phyloP scores from a whole-genome alignment of 2,888 invertebrate genomes.

The Drosophila emarginata region DNA sequence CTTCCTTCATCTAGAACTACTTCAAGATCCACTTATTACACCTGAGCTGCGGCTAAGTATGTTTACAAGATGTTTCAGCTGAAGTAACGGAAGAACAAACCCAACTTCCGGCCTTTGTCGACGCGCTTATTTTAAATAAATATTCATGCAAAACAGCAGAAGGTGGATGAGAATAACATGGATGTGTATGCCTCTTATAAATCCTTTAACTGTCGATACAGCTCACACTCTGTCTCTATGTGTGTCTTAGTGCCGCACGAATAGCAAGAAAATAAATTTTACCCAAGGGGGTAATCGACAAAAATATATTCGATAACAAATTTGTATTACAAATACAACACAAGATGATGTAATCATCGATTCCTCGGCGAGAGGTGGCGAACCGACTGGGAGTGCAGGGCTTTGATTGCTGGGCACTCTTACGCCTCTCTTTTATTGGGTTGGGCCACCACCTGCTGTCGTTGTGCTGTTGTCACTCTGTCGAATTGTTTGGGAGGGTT shows the following conservation, averaged over 20 bases:
- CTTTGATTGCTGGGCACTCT: conserved; percentile 39
- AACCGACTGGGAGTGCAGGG: conserved; percentile 16
- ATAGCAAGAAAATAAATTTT: conserved; percentile 80
- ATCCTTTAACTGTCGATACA: conserved; percentile 80
- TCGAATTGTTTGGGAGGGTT: conserved; percentile 71
- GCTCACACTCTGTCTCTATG: not conserved
- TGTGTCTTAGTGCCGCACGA: not conserved
- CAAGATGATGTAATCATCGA: conserved; percentile 74
- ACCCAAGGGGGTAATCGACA: conserved; percentile 82
- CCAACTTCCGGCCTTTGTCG: conserved; percentile 36
- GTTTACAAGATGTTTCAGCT: conserved; percentile 72
- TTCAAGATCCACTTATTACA: conserved; percentile 72
- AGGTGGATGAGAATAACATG: not conserved
- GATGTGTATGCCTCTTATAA: conserved; percentile 54
- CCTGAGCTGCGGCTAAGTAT: conserved; percentile 76
- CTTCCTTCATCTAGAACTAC: conserved; percentile 33
- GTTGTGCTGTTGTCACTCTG: conserved; percentile 73
- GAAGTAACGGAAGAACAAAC: conserved; percentile 39
- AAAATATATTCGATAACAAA: conserved; percentile 80
- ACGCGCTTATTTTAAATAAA: conserved; percentile 68
- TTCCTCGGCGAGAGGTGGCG: conserved; percentile 27
- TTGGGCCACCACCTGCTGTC: conserved; percentile 59
- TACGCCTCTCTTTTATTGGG: conserved; percentile 6
- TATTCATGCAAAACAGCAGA: conserved; percentile 39
- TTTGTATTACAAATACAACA: conserved; percentile 64